Base-by-base conservation (phyloP, 2,888 invertebrate genomes). In the Litoditis marina region DNA sequence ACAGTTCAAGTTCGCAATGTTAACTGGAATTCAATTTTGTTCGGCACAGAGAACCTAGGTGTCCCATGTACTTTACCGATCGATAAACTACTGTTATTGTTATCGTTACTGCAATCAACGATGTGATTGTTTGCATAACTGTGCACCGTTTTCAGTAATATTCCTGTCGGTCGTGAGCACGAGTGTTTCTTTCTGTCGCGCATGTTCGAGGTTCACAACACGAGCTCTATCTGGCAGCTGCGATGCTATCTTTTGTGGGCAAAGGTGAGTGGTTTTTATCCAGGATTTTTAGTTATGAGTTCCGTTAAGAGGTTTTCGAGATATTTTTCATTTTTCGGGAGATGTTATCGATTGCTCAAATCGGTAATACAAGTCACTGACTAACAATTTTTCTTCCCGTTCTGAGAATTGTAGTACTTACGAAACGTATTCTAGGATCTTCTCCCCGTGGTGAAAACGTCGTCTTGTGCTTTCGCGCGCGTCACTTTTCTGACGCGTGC, bases 141-240 rank as follows among this genome's bases (percentile, higher is more conserved):
- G 1, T 36, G 11, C n/a, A 36, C n/a, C 13, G 39, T 36, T 1
- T 16, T 11, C 11, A 13, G 49, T 47, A 47, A 1, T n/a, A n/a
- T n/a, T n/a, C n/a, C n/a, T n/a, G n/a, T n/a, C n/a, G 39, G 32
- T 44, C 28, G 60, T 6, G 60, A 60, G 44, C n/a, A 22, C 32
- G 60, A 60, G 19, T 46, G 36, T 28, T 60, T 44, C 53, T 60
- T 55, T 22, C 55, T 74, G 8, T 68, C 75, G 2, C 68, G 79
- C 0, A 51, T 77, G 44, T 79, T 76, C 57, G 79, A 79, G 54
- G 65, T 71, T 16, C 79, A 79, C 59, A 52, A 70, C 52, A 60
- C 64, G 31, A 65, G 66, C 0, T 50, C 58, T 6, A 65, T 61
- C 54, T 76, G 73, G 73, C 68, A 76, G 50, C 57, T 72, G 1